Percentiles rank a stretch among this genome's conserved stretches.
These are phyloP conservation scores for Pseudocheirus occidentalis DNA, from an alignment of 2,797 vertebrate species.

Conservation along the genomic window DNA sequence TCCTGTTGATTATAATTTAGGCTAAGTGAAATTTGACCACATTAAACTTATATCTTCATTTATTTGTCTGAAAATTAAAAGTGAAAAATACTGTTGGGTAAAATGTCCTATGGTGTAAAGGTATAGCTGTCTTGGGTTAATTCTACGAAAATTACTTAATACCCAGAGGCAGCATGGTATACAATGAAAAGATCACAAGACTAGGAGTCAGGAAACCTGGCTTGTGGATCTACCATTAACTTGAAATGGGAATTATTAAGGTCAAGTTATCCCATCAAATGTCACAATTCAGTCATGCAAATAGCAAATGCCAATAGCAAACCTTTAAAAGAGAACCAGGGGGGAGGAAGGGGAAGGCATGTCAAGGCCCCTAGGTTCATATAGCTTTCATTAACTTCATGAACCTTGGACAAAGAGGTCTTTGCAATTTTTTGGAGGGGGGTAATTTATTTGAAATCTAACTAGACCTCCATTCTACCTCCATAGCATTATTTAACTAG, in stretches of 20 bases:
- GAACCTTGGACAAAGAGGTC: background rate
- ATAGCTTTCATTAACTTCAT: background rate
- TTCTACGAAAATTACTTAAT: background rate
- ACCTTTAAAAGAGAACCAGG: background rate
- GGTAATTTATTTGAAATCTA: background rate
- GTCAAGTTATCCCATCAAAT: background rate
- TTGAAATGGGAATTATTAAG: background rate
- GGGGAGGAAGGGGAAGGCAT: fast-evolving
- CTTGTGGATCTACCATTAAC: background rate
- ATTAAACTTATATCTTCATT: background rate
- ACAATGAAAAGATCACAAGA: background rate
- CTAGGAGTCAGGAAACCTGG: background rate
- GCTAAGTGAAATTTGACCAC: background rate
- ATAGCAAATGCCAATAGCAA: background rate
- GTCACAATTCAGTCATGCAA: background rate
- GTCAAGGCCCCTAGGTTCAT: background rate
- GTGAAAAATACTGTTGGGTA: background rate
- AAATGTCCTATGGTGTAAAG: background rate
- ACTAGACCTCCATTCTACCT: background rate
- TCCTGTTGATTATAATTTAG: background rate
- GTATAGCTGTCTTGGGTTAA: background rate
- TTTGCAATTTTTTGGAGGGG: background rate
- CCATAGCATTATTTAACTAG: background rate
- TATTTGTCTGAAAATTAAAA: background rate
- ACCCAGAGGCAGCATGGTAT: background rate